Percentiles rank a stretch among this genome's conserved stretches.
These are phyloP conservation scores for Creontiades dilutus DNA, from an alignment of 2,888 invertebrate species.

Conservation along the genomic window DNA sequence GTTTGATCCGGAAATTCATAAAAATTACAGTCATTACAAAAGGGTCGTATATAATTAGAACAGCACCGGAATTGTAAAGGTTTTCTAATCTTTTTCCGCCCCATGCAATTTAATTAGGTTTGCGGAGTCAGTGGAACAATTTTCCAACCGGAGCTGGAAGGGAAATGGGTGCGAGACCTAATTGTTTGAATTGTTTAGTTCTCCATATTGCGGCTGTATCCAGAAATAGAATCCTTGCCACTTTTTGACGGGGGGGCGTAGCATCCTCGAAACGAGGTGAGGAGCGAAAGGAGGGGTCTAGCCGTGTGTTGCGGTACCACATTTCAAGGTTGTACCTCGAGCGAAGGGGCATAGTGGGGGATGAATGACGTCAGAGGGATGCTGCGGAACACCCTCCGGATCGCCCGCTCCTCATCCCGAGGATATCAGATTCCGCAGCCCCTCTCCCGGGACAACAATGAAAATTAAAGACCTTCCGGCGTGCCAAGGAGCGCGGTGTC, in stretches of 20 bases:
- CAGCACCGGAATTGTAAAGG: too few species aligned
- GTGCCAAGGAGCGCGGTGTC: background rate
- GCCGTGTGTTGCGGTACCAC: background rate
- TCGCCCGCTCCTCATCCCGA: background rate
- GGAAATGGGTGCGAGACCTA: too few species aligned
- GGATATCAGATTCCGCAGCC: background rate
- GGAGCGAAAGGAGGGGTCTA: background rate
- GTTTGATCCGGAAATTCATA: too few species aligned
- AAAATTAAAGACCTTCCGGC: background rate
- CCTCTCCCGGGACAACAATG: slow-evolving; percentile 26
- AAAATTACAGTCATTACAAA: too few species aligned
- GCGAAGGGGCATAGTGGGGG: background rate
- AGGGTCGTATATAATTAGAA: too few species aligned
- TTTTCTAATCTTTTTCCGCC: too few species aligned
- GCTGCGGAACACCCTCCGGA: background rate
- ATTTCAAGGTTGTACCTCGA: slow-evolving; percentile 2
- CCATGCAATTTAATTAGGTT: too few species aligned
- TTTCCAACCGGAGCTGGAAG: too few species aligned
- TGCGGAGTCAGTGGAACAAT: too few species aligned
- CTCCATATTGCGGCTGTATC: background rate
- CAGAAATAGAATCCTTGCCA: background rate
- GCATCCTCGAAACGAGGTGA: background rate
- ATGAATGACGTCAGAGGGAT: slow-evolving; percentile 43
- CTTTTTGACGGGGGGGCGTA: background rate
- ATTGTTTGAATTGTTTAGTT: background rate